Base-by-base conservation (phyloP, 1,140 invertebrate species). In the Heliothis subflexa region DNA sequence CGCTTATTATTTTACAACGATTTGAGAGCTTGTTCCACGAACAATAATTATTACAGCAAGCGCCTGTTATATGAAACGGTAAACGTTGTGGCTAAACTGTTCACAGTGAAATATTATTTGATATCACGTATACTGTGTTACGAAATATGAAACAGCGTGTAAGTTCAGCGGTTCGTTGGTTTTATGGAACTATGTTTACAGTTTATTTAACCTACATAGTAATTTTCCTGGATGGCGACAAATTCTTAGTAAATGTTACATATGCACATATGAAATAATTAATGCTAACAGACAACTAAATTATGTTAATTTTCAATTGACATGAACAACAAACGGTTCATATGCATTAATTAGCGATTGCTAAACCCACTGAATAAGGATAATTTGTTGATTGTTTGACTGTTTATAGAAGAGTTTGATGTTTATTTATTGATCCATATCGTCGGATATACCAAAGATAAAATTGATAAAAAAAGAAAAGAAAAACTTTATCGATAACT, bases 51-150 rank as follows among this genome's bases (percentile, higher is more conserved):
- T 50, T 9, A 40, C 66, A 70, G 50, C 50, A 52, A 70, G 14
- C 18, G 47, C 18, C 7, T 25, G 66, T 70, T 28, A 70, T 70
- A 25, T 49, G 40, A 52, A 28, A 70, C 66, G 47, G 66, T 66
- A 47, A 66, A 47, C 47, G 47, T 50, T 70, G 66, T 70, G 40
- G 62, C 62, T 66, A 45, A 59, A 28, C 55, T n/a, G 13, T 50
- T 70, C 12, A 50, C 66, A 70, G 28, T 70, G 62, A 70, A 70
- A 52, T 70, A 70, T 70, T 70, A 66, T 66, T 66, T 66, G 62
- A 18, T 66, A 47, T 66, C 62, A 66, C 62, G 62, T 66, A 47
- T 21, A 47, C 47, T 66, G 45, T 47, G 62, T 18, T 18, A 47
- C n/a, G 18, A 47, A 66, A 47, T 66, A 47, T 47, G 62, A 66